Percentiles rank a stretch among this genome's conserved stretches.
Evolutionary conservation across 2,888 invertebrate species (phyloP).

Genomic region (Nemotelus pantherinus): DNA sequence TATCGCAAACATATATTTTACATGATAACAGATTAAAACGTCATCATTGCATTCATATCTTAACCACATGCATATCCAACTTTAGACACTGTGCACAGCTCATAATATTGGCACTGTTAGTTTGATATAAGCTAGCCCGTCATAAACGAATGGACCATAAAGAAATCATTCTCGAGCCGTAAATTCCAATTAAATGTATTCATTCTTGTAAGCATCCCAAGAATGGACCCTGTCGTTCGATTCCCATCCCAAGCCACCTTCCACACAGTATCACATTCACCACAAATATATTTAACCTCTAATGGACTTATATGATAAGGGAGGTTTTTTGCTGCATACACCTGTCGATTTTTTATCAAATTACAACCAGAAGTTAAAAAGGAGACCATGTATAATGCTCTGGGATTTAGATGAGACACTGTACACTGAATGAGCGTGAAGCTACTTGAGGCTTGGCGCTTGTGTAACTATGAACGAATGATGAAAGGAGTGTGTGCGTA

Average conservation of each 20-base stretch:
- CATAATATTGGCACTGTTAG: no score
- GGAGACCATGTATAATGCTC: constrained; percentile 52
- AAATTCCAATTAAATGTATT: constrained; percentile 43
- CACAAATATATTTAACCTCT: constrained; percentile 54
- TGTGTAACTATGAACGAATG: no score
- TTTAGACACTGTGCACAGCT: no score
- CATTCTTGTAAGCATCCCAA: not conserved
- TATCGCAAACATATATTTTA: constrained; percentile 14
- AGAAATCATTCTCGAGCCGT: constrained; percentile 4
- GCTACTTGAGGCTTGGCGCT: no score
- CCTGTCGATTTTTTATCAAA: constrained; percentile 54
- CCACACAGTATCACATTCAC: constrained; percentile 23
- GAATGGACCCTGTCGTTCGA: not conserved
- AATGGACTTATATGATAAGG: constrained; percentile 56
- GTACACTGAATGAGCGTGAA: no score
- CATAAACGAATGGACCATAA: not conserved
- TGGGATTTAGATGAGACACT: constrained; percentile 7
- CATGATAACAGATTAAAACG: constrained; percentile 14
- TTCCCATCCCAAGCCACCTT: constrained; percentile 21
- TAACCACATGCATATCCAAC: no score
- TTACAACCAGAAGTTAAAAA: constrained; percentile 55
- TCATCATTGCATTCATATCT: no score
- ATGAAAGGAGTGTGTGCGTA: no score
- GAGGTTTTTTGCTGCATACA: constrained; percentile 47
- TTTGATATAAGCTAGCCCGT: not conserved